A percentile compares a stretch with the other conserved stretches of the same genome.
These are phyloP conservation scores for Metacarcinus magister DNA, from an alignment of 2,888 invertebrate genomes.

Conservation along the genomic window DNA sequence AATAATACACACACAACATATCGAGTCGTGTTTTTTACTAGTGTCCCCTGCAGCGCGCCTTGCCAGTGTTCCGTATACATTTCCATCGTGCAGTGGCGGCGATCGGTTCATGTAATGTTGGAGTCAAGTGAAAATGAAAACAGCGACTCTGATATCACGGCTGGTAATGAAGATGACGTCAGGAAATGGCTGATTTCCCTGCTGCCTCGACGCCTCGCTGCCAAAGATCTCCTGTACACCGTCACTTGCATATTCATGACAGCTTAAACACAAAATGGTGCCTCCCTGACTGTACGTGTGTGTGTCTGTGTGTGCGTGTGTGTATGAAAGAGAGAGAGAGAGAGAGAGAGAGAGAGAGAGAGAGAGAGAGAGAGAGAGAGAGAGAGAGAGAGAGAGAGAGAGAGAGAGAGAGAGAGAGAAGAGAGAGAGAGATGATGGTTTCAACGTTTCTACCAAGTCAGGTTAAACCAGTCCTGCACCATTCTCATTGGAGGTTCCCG, in stretches of 20 bases:
- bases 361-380: not conserved
- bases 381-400: constrained; percentile 20
- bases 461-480: not conserved
- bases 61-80: not conserved
- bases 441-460: not conserved
- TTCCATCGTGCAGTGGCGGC: not conserved
- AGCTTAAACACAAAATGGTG: constrained; percentile 57
- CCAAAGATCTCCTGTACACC: not conserved
- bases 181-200: not conserved
- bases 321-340: not conserved
- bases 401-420: constrained; percentile 34
- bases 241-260: constrained; percentile 62
- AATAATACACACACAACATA: not conserved
- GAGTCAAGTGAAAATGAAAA: not conserved
- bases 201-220: not conserved
- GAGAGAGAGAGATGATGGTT: constrained; percentile 20
- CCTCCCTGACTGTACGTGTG: constrained; percentile 31
- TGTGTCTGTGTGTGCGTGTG: not conserved
- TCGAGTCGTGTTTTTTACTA: not conserved
- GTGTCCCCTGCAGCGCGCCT: not conserved
- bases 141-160: not conserved
- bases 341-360: not conserved
- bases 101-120: not conserved
- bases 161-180: not conserved
- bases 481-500: not conserved